Base-by-base conservation (phyloP, 2,797 vertebrate genomes). In the Emys orbicularis region DNA sequence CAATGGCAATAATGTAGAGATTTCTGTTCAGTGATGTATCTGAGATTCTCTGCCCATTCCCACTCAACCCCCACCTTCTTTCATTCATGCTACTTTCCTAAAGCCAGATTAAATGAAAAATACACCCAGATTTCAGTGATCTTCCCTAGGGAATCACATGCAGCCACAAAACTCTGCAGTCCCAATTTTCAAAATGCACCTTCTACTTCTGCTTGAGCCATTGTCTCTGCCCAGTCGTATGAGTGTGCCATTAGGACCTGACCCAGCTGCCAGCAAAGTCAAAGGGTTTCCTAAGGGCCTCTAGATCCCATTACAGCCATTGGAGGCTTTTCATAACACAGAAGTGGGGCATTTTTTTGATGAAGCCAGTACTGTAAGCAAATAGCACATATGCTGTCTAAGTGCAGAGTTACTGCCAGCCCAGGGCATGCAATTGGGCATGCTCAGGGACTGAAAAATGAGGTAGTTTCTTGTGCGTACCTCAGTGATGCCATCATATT, bases 281-380 rank as follows among this genome's bases (percentile, higher is more conserved):
- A 54, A 12, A 3, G 29, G 13, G 8, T 81, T 84, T 61, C 76
- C n/a, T 53, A 61, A 81, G 59, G 12, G 44, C 68, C 15, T 81
- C 54, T 37, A 21, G 5, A 59, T 81, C 0, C 0, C 0, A 0
- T n/a, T 74, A 29, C 61, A 52, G 2, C 80, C 88, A 54, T 81
- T 79, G 53, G 44, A 89, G 41, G 11, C 37, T 41, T 41, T 41
- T 11, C 68, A 74, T 44, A 23, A 21, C 37, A 74, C 37, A 74
- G 37, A 74, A 44, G 10, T 37, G 19, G 1, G 3, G 1, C 49
- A 44, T 2, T 86, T 6, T 23, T 54, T 84, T 11, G 12, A 1
- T 59, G 80, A n/a, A 92, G 53, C 7, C 44, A 4, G 18, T 13
- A 18, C 29, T 37, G 8, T 37, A 53, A 84, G 41, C 65, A 27